phyloP scores from a whole-genome alignment of 2,113 vertebrate species.

The Stictonetta naevosa region DNA sequence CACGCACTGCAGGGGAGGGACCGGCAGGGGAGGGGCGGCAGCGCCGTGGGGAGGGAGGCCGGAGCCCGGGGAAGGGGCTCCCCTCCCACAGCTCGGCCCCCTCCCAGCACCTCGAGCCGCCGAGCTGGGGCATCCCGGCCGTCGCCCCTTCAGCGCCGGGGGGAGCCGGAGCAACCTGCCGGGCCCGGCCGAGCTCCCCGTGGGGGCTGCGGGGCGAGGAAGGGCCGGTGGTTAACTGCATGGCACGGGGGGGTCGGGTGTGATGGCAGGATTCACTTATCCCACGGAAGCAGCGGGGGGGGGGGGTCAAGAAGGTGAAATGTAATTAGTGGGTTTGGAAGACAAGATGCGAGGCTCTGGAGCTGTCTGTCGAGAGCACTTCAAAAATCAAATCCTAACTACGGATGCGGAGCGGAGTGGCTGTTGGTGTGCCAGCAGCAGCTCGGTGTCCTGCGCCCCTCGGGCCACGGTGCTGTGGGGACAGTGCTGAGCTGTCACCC shows the following conservation, averaged over 20 bases:
- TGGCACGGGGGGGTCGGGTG: slow-evolving; percentile 22
- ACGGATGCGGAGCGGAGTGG: background rate
- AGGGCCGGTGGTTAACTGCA: background rate
- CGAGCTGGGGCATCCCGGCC: too few relatives aligned
- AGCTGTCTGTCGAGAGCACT: slow-evolving; percentile 64
- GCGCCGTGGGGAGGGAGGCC: background rate
- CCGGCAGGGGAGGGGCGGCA: background rate
- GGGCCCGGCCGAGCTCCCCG: background rate
- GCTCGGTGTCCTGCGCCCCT: background rate
- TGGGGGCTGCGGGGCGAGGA: background rate
- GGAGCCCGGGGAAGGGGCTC: background rate
- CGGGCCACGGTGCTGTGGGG: fast-evolving
- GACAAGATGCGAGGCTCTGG: slow-evolving; percentile 40
- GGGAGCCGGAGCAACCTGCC: too few relatives aligned
- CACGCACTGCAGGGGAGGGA: slow-evolving; percentile 34
- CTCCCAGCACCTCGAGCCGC: background rate
- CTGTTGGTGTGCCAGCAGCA: background rate
- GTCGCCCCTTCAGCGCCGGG: too few relatives aligned
- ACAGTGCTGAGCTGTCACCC: background rate
- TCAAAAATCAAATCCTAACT: slow-evolving; percentile 69
- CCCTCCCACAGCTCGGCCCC: background rate
- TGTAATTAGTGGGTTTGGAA: slow-evolving; percentile 62
- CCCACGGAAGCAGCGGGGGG: slow-evolving; percentile 54
- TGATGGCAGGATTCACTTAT: slow-evolving; percentile 58
- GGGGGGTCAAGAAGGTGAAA: slow-evolving; percentile 63